Evolutionary conservation across 2,113 vertebrate genomes (phyloP), one percentile per base, ranked within the genome.

Genomic region (Aphelocoma coerulescens): DNA sequence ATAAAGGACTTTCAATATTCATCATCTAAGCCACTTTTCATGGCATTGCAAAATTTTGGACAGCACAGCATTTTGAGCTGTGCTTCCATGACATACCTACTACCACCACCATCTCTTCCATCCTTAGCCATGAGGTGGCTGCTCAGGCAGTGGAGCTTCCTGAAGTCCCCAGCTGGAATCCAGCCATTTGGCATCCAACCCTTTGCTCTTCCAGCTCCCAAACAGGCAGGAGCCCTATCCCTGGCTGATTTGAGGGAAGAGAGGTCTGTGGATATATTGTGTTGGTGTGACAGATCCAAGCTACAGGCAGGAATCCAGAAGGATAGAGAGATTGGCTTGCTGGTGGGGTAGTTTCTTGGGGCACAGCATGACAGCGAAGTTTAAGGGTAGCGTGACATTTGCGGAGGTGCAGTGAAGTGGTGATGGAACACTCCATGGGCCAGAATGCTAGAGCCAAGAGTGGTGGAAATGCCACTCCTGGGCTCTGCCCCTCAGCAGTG

Each of bases 201-300:
- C 16, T 88, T 68, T 3, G 1, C 23, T 79, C 23, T 49, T 73
- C 48, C 39, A 44, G 30, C 26, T 83, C 62, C 39, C 39, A 88
- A 49, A 55, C 22, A 46, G 0, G 1, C 57, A 82, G 26, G 43
- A 88, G 13, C 28, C 52, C 18, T 37, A 10, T 35, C 15, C 66
- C 43, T n/a, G 35, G 26, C 41, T 68, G 44, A 48, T 27, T 46
- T 61, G 7, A 5, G 32, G 33, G 15, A 94, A 43, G 37, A 74
- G 32, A 35, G 4, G 3, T 21, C 37, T 81, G 19, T 2, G 7
- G 16, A 35, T 66, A 35, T 1, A 1, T 8, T 5, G 1, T 16
- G 37, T 28, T 21, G 9, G 7, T 55, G n/a, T 6, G 5, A 62
- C 67, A 86, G 20, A 54, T 52, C 17, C 23, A 79, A 44, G 44